Evolutionary conservation across 2,797 vertebrate species (phyloP), one percentile per base, ranked within the genome.

Genomic region (Amblyopsis hoosieri): DNA sequence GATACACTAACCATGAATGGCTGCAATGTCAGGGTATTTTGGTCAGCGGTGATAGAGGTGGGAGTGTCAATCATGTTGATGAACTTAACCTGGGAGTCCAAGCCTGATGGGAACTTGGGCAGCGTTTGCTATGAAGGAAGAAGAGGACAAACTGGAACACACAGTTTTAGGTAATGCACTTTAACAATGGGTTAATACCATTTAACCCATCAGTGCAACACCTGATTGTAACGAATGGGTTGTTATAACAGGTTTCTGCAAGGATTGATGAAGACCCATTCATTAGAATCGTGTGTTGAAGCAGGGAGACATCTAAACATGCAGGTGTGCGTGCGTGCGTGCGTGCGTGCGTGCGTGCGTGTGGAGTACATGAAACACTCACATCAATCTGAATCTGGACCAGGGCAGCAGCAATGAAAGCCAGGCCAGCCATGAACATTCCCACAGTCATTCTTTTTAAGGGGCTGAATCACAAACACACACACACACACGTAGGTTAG

Each of bases 301-400:
- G 23, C 23, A 29, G 23, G 23, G 23, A 29, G 3, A 29, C 23
- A 4, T 29, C 23, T 29, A 29, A 29, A 29, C 23, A 29, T 57
- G 1, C 13, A 1, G 17, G 15, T 58, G 37, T 9, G n/a, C n/a
- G 29, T 13, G 37, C 23, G 45, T 33, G 42, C 31, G 3, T 7
- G 31, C 13, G 42, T 45, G 57, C 60, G 19, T 37, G 46, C n/a
- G 17, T 42, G 14, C 37, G 46, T 54, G 42, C 23, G 47, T 15
- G 5, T 33, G 50, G 23, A 29, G 23, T 67, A 12, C 12, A 31
- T 57, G 19, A 17, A n/a, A 2, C 33, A 91, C 96, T 95, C 83
- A 99, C 98, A 2, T 99, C 96, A 23, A 99, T 95, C 83, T 96
- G 76, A n/a, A 96, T 1, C 85, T 99, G 96, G 48, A 99, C 58